Conservation (phyloP, 2,113 vertebrate species). For the Chaetops frenatus region DNA sequence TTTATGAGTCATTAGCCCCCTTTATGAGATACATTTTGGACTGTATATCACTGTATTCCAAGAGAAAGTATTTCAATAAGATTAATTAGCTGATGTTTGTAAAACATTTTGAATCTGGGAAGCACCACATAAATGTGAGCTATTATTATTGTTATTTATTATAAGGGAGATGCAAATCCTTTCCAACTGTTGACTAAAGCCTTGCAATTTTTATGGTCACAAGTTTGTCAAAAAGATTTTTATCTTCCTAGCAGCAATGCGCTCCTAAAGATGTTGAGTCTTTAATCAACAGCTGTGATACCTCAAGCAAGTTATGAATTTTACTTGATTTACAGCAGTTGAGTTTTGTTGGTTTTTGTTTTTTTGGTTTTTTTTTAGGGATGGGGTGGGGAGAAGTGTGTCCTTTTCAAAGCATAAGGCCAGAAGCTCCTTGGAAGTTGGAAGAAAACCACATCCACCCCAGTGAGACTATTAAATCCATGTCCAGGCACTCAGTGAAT, state of each 20-base stretch:
- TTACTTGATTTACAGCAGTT: conserved; percentile 70
- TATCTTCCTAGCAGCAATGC: conserved; percentile 62
- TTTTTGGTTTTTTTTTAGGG: conserved; percentile 48
- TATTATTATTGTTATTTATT: conserved; percentile 62
- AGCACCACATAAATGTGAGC: not conserved
- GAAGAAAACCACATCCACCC: not conserved
- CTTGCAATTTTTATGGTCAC: conserved; percentile 68
- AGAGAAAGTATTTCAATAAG: conserved; percentile 34
- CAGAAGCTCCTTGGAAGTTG: not conserved
- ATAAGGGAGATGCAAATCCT: conserved; percentile 57
- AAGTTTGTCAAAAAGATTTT: conserved; percentile 69
- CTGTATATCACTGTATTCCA: not conserved
- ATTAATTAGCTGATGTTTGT: conserved; percentile 48
- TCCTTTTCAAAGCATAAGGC: conserved; percentile 42
- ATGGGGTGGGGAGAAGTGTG: not conserved
- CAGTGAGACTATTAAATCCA: not conserved
- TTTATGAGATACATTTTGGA: conserved; percentile 53
- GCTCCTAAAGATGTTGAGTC: conserved; percentile 64
- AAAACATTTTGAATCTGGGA: conserved; percentile 32
- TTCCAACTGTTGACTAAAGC: conserved; percentile 64
- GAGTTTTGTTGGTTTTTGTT: not conserved
- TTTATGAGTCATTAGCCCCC: conserved; percentile 50
- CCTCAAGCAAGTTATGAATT: conserved; percentile 74
- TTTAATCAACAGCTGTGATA: conserved; percentile 77
- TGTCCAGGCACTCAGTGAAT: not conserved